phyloP scores from a whole-genome alignment of 2,797 vertebrate species.

The Todus mexicanus region DNA sequence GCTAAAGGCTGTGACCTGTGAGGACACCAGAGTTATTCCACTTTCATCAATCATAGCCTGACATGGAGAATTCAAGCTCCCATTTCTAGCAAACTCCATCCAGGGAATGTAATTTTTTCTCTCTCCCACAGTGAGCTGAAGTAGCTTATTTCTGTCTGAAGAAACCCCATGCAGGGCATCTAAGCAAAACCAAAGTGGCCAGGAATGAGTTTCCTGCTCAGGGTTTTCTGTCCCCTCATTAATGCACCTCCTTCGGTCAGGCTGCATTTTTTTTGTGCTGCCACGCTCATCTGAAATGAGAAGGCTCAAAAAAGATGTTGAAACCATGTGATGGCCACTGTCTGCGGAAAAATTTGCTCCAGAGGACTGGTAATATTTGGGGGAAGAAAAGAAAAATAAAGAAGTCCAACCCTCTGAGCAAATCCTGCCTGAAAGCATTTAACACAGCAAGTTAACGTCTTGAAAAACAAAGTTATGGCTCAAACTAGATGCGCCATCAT shows the following conservation, averaged over 20 bases:
- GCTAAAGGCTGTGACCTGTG: background rate
- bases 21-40: background rate
- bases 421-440: background rate
- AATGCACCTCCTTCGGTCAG: background rate
- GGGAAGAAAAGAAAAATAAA: background rate
- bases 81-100: background rate
- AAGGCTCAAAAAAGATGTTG: background rate
- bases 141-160: background rate
- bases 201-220: background rate
- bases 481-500: background rate
- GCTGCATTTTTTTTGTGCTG: background rate
- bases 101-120: background rate
- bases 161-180: background rate
- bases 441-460: background rate
- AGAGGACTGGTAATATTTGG: background rate
- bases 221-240: background rate
- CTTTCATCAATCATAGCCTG: background rate
- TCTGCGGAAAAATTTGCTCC: background rate
- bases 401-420: background rate
- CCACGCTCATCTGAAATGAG: conserved; percentile 10
- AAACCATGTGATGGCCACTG: background rate
- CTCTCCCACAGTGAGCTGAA: background rate
- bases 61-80: background rate
- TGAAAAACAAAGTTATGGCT: background rate
- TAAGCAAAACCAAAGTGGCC: background rate